Conservation (phyloP, 2,888 invertebrate genomes). For the Chouioia cunea region DNA sequence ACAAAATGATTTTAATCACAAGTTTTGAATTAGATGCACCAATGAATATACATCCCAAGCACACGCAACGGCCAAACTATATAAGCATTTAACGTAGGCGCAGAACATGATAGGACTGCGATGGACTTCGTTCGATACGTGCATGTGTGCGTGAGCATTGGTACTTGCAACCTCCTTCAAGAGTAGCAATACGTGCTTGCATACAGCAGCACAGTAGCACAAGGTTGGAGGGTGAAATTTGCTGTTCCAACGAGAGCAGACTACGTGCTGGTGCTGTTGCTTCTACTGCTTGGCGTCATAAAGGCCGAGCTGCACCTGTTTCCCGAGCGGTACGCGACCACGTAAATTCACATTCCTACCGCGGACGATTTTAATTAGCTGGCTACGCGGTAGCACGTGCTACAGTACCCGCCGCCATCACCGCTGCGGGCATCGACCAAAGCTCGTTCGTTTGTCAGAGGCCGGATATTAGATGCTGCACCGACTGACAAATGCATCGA, state of each 20-base stretch:
- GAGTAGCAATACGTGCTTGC: conserved; percentile 11
- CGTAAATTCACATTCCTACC: conserved; percentile 32
- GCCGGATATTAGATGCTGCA: too few species aligned
- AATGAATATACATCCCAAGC: not conserved
- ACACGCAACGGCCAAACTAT: not conserved
- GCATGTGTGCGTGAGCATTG: not conserved
- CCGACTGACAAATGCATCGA: too few species aligned
- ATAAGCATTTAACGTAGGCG: too few species aligned
- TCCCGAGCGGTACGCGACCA: conserved; percentile 1
- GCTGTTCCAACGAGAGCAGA: not conserved
- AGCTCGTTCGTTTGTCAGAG: too few species aligned
- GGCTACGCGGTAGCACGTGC: not conserved
- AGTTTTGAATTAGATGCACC: too few species aligned
- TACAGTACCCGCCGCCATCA: not conserved
- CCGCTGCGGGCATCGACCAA: not conserved
- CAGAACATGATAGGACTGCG: too few species aligned
- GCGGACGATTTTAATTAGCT: conserved; percentile 36
- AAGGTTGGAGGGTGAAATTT: conserved; percentile 8
- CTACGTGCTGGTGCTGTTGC: conserved; percentile 6
- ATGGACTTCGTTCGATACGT: not conserved
- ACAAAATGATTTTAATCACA: too few species aligned
- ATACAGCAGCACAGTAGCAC: conserved; percentile 13
- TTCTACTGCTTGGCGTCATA: too few species aligned
- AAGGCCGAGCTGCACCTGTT: conserved; percentile 30
- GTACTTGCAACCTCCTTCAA: conserved; percentile 15